These are phyloP conservation scores for Anser cygnoides DNA, from an alignment of 2,113 vertebrate species.

Conservation along the genomic window DNA sequence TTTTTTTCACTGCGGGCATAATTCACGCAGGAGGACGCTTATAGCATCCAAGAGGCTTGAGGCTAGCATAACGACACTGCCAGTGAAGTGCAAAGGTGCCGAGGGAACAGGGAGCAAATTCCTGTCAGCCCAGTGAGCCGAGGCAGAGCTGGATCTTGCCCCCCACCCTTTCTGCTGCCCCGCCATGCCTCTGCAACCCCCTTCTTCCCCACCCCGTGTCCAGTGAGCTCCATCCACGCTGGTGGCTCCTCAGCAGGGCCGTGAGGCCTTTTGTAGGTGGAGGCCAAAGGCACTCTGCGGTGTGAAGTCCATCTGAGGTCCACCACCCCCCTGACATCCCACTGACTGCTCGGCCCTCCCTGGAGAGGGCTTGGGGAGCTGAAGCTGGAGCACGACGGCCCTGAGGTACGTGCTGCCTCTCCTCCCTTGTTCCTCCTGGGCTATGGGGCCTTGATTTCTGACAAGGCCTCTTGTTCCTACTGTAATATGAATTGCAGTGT, in stretches of 20 bases:
- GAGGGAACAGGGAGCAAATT: not conserved
- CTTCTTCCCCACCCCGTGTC: not conserved
- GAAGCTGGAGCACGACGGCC: not conserved
- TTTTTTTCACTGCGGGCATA: slow-evolving; percentile 21
- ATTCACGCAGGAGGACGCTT: slow-evolving; percentile 9
- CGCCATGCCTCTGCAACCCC: not conserved
- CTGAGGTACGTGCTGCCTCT: not conserved
- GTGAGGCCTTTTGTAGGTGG: fast-evolving
- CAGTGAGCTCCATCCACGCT: fast-evolving
- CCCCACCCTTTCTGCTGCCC: not conserved
- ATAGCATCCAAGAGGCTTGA: slow-evolving; percentile 3
- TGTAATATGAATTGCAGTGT: not conserved
- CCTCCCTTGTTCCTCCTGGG: not conserved
- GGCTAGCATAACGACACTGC: not conserved
- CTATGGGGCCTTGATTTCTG: not conserved
- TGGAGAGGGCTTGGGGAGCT: not conserved
- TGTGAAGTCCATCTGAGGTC: not conserved
- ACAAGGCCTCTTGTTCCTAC: not conserved
- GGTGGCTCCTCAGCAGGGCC: fast-evolving
- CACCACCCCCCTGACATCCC: fast-evolving
- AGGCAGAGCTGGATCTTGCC: not conserved
- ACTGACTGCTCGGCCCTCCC: fast-evolving
- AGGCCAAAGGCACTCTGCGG: not conserved
- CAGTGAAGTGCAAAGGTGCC: not conserved
- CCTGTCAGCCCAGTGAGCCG: not conserved